Evolutionary conservation across 2,797 vertebrate genomes (phyloP), one percentile per base, ranked within the genome.

Genomic region (Pachyuromys duprasi): DNA sequence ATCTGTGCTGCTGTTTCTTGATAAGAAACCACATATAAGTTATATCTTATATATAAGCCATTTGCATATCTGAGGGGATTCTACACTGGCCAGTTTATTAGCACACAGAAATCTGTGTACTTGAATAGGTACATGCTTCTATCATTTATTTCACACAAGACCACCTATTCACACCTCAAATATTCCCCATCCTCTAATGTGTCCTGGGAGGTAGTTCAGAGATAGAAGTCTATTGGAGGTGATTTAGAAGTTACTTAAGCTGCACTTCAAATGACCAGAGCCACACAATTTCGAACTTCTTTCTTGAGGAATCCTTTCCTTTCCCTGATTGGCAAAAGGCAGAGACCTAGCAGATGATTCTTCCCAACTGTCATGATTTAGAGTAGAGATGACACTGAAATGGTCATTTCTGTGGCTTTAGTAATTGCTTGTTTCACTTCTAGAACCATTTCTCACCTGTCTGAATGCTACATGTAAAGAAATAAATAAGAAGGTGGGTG

Each of bases 331-430:
- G 72, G 65, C 53, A 17, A 65, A 7, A 87, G n/a, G 6, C 53
- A 70, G 49, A 72, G 81, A 8, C 63, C 42, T 63, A 65, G 78
- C 75, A 84, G 22, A 42, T 74, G 26, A 74, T 72, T 88, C 67
- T 88, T 92, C 84, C 26, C 4, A 5, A 11, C 18, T 45, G 24
- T 94, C 65, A 83, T 8, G 42, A 31, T 36, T 28, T 81, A 78
- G 22, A 36, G 39, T 92, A 60, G 89, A 95, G 75, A 88, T 62
- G n/a, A 39, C n/a, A 63, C 75, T 39, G 76, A 88, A 80, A 75
- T 76, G 24, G 55, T 74, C 62, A 86, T 87, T 93, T 95, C 72
- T 69, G 1, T 49, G 15, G 67, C 9, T 42, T 86, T 67, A 14
- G 11, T 79, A 90, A 57, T 82, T 36, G 42, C 11, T 92, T 74